phyloP scores from a whole-genome alignment of 2,113 vertebrate genomes.

The Hemibates koningsi region DNA sequence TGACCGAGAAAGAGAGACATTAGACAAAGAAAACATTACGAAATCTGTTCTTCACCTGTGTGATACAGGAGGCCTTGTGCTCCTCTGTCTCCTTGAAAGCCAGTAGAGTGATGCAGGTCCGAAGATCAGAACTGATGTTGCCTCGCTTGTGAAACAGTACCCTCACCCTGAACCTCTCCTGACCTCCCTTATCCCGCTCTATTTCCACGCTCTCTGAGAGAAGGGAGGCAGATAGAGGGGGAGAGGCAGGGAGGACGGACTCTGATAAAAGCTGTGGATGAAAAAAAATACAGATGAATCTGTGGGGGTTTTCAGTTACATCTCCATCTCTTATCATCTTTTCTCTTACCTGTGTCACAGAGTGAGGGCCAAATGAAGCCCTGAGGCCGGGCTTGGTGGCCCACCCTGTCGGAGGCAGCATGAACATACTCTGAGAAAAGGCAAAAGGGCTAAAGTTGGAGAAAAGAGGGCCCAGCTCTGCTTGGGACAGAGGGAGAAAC shows the following conservation, averaged over 20 bases:
- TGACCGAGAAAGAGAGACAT: background rate
- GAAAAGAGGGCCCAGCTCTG: conserved; percentile 57
- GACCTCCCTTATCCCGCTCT: conserved; percentile 17
- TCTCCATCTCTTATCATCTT: background rate
- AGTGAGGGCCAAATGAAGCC: conserved; percentile 66
- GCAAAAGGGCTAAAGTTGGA: conserved; percentile 70
- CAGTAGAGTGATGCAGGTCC: conserved; percentile 62
- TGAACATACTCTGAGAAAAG: conserved; percentile 55
- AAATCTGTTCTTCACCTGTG: conserved; percentile 41
- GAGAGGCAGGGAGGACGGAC: conserved; percentile 16
- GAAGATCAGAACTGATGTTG: background rate
- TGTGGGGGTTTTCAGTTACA: background rate
- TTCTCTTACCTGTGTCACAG: conserved; percentile 56
- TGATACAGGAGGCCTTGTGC: conserved; percentile 58
- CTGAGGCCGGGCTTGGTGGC: conserved; percentile 26
- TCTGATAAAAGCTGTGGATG: conserved; percentile 52
- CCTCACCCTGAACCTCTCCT: conserved; percentile 36
- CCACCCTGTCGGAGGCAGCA: conserved; percentile 28
- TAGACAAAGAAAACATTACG: background rate
- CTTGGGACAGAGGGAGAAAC: conserved; percentile 60
- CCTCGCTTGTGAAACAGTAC: conserved; percentile 60
- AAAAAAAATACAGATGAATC: background rate
- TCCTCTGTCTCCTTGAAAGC: conserved; percentile 71
- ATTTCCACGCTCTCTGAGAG: conserved; percentile 55
- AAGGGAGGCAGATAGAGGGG: conserved; percentile 47